These are phyloP conservation scores for Orthonychiurus folsomi DNA, from an alignment of 2,888 invertebrate genomes.

Conservation along the genomic window DNA sequence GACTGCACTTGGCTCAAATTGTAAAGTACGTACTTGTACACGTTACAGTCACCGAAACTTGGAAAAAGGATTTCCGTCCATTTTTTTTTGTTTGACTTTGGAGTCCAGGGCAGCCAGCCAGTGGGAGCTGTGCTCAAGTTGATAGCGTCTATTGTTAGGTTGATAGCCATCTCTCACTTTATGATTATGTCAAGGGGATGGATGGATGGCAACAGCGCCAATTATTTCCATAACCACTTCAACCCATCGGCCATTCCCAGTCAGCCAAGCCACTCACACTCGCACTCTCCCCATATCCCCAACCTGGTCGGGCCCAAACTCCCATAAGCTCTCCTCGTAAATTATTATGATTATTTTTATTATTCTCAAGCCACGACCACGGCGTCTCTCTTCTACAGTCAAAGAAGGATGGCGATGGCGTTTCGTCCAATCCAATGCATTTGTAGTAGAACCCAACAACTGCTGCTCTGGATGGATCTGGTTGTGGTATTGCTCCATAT, in stretches of 20 bases:
- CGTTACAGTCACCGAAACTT: background rate
- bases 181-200: conserved; percentile 3
- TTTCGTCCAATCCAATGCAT: no score
- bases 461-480: no score
- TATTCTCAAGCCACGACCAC: no score
- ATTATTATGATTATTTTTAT: background rate
- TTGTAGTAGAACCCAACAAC: no score
- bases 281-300: background rate
- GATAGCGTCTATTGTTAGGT: conserved; percentile 13
- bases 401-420: no score
- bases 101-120: background rate
- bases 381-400: no score
- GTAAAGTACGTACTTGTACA: no score
- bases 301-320: no score
- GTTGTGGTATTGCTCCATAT: no score
- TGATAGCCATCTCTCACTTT: conserved; percentile 11
- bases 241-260: background rate
- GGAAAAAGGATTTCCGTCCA: background rate
- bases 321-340: conserved; percentile 1
- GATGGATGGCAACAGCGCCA: background rate
- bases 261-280: no score
- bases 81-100: background rate
- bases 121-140: background rate
- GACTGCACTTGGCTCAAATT: no score
- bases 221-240: conserved; percentile 1